Percentiles rank a stretch among this genome's conserved stretches.
Conservation (phyloP, 2,888 invertebrate species). For the Eupelmus urozonus region DNA sequence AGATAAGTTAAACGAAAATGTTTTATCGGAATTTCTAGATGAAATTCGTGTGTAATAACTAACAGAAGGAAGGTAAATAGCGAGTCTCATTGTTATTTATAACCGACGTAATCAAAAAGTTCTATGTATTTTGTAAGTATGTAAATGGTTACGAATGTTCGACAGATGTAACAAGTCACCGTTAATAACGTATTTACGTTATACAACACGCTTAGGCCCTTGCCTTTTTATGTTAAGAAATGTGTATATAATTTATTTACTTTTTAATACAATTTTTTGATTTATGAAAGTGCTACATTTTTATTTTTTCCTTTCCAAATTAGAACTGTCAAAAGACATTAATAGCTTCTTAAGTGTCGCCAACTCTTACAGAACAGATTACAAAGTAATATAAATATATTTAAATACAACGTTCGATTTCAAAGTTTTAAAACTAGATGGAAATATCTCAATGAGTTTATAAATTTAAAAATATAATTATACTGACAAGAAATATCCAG, state of each 20-base stretch:
- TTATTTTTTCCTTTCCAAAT: neutral
- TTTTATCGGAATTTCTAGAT: neutral
- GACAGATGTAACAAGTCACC: constrained; percentile 31
- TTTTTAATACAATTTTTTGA: constrained; percentile 56
- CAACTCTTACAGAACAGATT: too few relatives aligned
- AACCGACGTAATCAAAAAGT: constrained; percentile 42
- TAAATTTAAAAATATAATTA: too few relatives aligned
- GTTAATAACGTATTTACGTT: constrained; percentile 19
- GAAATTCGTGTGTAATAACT: neutral
- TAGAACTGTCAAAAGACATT: too few relatives aligned
- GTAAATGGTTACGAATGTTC: constrained; percentile 30
- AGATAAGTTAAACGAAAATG: neutral
- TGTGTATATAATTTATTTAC: constrained; percentile 59
- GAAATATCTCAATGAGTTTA: too few relatives aligned
- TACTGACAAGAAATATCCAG: too few relatives aligned
- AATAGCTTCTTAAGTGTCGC: too few relatives aligned
- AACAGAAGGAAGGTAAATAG: neutral
- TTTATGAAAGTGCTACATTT: constrained; percentile 28
- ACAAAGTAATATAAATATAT: too few relatives aligned
- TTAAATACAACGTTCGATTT: too few relatives aligned
- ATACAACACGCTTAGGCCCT: constrained; percentile 49
- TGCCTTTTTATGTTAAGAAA: constrained; percentile 50
- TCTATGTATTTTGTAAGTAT: constrained; percentile 33
- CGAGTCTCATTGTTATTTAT: constrained; percentile 24
- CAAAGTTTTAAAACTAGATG: too few relatives aligned